Base-by-base conservation (phyloP, 2,888 invertebrate species). In the Morpho helenor region DNA sequence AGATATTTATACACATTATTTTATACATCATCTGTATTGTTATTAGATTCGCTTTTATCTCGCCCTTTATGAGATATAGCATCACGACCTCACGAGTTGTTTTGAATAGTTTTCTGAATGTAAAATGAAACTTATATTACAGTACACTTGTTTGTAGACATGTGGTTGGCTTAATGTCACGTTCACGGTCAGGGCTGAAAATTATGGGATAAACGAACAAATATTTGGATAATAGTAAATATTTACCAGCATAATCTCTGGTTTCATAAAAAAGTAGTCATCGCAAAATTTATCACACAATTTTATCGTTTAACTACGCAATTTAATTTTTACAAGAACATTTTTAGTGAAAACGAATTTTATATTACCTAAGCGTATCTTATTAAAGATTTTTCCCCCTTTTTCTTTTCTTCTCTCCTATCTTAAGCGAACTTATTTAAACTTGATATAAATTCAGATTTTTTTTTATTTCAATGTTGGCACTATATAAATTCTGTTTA, bases 21-120 rank as follows among this genome's bases (percentile, higher is more conserved):
- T 54, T 22, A 31, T 8, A 22, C 41, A 10, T 22, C 4, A 49
- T n/a, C 16, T 42, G 41, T 43, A 43, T 46, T 46, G n/a, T 46
- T 9, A 48, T 41, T 39, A 5, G 31, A 31, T 59, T 52, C 48
- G 22, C 31, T 57, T 56, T 62, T 62, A 57, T 57, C 50, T 47
- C 44, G 23, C 5, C 46, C 47, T 59, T 55, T 49, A 43, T 44
- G 49, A 50, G 44, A n/a, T n/a, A 44, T 53, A 56, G 52, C 49
- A 49, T 59, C 62, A 62, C 55, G 62, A 62, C 48, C 54, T 62
- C 62, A 60, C 62, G 62, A 62, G 51, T 52, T 55, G 56, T 59
- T 56, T 56, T 56, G 7, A 42, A 46, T 44, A 51, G 16, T 62
- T 7, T 10, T 45, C 7, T 54, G 47, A 53, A 5, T 41, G 31